Evolutionary conservation across 2,797 vertebrate genomes (phyloP).

Genomic region (Podarcis lilfordi): DNA sequence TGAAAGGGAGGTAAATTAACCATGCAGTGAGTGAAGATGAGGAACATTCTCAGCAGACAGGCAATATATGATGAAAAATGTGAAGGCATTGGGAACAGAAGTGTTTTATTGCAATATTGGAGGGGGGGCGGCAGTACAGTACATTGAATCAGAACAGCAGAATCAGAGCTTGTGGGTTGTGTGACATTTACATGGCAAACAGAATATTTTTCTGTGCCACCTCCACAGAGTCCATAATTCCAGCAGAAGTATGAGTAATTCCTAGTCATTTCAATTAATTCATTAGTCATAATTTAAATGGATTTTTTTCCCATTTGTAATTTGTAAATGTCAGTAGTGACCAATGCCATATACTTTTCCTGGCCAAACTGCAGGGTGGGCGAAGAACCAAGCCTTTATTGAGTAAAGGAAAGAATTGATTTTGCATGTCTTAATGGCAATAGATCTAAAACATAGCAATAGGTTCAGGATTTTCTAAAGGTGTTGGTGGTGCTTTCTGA

Average conservation of each 20-base stretch:
- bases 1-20: not conserved
- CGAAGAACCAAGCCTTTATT: not conserved
- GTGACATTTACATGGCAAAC: constrained; percentile 17
- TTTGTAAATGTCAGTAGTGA: not conserved
- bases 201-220: constrained; percentile 9
- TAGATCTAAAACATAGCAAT: no score
- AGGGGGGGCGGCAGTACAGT: not conserved
- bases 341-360: not conserved
- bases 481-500: no score
- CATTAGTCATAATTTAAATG: constrained; percentile 3
- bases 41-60: not conserved
- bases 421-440: not conserved
- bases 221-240: not conserved
- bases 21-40: not conserved
- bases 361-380: not conserved
- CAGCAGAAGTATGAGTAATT: constrained; percentile 18
- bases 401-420: not conserved
- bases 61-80: not conserved
- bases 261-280: constrained; percentile 4
- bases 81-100: not conserved
- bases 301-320: not conserved
- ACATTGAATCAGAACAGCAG: constrained; percentile 14
- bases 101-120: not conserved
- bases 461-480: not conserved
- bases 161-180: not conserved